A percentile compares a stretch with the other conserved stretches of the same genome.
These are phyloP conservation scores for Whitmania pigra DNA, from an alignment of 1,140 invertebrate species.

Conservation along the genomic window DNA sequence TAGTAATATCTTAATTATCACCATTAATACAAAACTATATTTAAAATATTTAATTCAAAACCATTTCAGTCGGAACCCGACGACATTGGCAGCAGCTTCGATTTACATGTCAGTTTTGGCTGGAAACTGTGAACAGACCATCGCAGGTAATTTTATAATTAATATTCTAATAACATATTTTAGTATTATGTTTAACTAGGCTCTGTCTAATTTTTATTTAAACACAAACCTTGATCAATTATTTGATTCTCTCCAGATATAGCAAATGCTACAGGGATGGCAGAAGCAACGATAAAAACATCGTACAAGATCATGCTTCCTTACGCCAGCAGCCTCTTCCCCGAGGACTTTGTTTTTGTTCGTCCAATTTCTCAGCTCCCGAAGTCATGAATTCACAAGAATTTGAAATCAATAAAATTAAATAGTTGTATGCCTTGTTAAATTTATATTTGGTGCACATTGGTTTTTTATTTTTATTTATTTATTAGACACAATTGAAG, in stretches of 20 bases:
- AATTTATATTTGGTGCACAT: no score
- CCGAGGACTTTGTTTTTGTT: slow-evolving; percentile 85
- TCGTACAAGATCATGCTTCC: slow-evolving; percentile 97
- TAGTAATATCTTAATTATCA: no score
- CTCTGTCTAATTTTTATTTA: no score
- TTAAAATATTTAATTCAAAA: no score
- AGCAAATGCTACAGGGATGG: slow-evolving; percentile 93
- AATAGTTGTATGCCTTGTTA: no score
- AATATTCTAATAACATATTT: no score
- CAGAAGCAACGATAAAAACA: slow-evolving; percentile 94
- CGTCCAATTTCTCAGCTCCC: slow-evolving; percentile 89
- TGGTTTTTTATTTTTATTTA: no score
- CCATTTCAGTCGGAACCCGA: slow-evolving; percentile 68
- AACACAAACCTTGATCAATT: background rate
- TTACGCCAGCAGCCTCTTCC: slow-evolving; percentile 77
- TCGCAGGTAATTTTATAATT: slow-evolving; percentile 52
- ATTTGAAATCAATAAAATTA: no score
- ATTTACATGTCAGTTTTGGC: slow-evolving; percentile 99
- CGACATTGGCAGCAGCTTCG: slow-evolving; percentile 94
- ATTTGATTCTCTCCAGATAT: slow-evolving; percentile 58
- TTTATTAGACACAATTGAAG: no score
- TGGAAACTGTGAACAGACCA: slow-evolving; percentile 81
- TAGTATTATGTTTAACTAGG: no score
- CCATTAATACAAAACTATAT: slow-evolving; percentile 43
- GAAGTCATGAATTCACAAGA: no score